Evolutionary conservation across 2,888 invertebrate genomes (phyloP).

Genomic region (Drosophila mettleri): DNA sequence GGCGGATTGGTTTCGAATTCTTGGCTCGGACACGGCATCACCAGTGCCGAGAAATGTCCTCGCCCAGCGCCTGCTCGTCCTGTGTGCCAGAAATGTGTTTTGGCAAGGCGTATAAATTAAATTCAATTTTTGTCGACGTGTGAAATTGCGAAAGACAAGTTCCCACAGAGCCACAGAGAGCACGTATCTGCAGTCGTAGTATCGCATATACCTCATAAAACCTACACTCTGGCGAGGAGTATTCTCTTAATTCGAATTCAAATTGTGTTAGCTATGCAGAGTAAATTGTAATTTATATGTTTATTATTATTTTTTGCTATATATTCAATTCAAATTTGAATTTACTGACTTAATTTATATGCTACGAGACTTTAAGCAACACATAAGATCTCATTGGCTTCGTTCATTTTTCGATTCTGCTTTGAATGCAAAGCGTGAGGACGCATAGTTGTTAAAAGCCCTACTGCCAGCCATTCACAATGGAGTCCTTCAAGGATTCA

Average conservation of each 20-base stretch:
- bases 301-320: not conserved
- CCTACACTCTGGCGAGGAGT: not conserved
- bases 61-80: constrained; percentile 9
- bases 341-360: constrained; percentile 3
- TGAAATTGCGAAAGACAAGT: constrained; percentile 64
- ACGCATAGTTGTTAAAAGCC: constrained; percentile 29
- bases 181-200: constrained; percentile 6
- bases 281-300: constrained; percentile 1
- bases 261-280: not conserved
- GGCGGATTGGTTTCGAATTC: constrained; percentile 62
- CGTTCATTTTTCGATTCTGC: constrained; percentile 22
- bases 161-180: not conserved
- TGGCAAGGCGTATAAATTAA: constrained; percentile 68
- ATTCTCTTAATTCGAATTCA: not conserved
- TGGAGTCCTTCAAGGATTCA: constrained; percentile 7
- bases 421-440: constrained; percentile 1
- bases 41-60: constrained; percentile 26
- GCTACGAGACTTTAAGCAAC: not conserved
- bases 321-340: constrained; percentile 4
- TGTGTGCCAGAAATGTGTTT: constrained; percentile 56
- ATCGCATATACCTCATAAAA: not conserved
- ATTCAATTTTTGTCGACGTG: constrained; percentile 73
- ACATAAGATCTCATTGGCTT: not conserved
- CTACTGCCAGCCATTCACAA: constrained; percentile 18
- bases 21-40: constrained; percentile 63